Base-by-base conservation (phyloP, 2,888 invertebrate species). In the Tenodera sinensis region DNA sequence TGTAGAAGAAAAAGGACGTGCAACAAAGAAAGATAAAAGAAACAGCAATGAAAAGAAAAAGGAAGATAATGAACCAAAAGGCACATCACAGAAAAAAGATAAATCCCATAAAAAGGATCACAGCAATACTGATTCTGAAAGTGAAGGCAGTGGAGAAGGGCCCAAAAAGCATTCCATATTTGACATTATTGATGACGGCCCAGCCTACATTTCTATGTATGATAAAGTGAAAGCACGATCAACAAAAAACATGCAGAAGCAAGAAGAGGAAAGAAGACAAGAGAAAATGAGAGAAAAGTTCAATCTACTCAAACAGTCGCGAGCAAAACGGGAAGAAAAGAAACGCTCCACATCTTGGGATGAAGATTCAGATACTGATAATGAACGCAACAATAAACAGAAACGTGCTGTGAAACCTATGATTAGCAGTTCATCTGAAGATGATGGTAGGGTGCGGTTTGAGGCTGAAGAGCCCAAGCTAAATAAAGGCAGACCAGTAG, bases 121-220 rank as follows among this genome's bases (percentile, higher is more conserved):
- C 47, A 92, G 92, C 89, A 92, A 97, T 93, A 91, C 92, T 25
- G 92, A 92, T 54, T 96, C 97, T 12, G 97, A 97, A 92, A 91
- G 89, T 81, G 91, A 91, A 30, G 91, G 90, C 14, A 90, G 91
- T 89, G 91, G 91, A 83, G 93, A 93, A 90, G 93, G 91, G 84
- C 97, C 96, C 87, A 97, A 97, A 93, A 97, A 97, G 93, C 98
- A 97, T 94, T 98, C 98, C 89, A 98, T 98, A 92, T 98, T 98
- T 93, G 98, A 98, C 92, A 97, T 98, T 89, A 96, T 97, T 84
- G 97, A 97, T 92, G 98, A 98, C 92, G 98, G 97, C 90, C 98
- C 98, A 1, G 96, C 97, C 15, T 98, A 98, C 92, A 97, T 98
- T 90, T 98, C 98, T 15, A 99, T 99, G 99, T 99, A 99, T 93